These are phyloP conservation scores for Lagria hirta DNA, from an alignment of 2,888 invertebrate genomes.

Conservation along the genomic window DNA sequence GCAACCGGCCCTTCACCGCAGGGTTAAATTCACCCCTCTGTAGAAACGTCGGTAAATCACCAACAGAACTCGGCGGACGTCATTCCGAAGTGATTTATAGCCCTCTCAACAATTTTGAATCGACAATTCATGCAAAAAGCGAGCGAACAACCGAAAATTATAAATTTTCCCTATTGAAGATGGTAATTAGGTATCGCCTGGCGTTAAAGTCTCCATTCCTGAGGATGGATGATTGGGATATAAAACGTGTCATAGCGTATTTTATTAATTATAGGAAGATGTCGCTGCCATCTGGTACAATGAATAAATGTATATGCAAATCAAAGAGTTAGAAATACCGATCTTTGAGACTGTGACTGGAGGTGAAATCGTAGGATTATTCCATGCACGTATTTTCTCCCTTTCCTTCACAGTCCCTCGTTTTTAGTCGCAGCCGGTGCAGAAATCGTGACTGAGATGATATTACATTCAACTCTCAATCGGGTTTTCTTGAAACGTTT, in stretches of 20 bases:
- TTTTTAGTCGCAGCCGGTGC: conserved; percentile 48
- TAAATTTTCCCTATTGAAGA: conserved; percentile 2
- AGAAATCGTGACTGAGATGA: conserved; percentile 50
- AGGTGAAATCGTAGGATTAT: conserved; percentile 34
- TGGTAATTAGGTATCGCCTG: neutral
- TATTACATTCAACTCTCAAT: conserved; percentile 43
- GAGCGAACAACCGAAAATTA: conserved; percentile 9
- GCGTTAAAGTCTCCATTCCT: no score
- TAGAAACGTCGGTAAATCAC: conserved; percentile 34
- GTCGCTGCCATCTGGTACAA: conserved; percentile 23
- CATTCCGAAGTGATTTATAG: conserved; percentile 39
- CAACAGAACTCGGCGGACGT: conserved; percentile 36
- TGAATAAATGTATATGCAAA: conserved; percentile 35
- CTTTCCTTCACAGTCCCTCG: conserved; percentile 40
- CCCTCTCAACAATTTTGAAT: conserved; percentile 35
- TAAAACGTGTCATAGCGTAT: conserved; percentile 5
- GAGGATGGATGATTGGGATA: neutral
- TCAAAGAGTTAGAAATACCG: conserved; percentile 32
- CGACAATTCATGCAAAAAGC: conserved; percentile 36
- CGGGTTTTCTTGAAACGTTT: conserved; percentile 35
- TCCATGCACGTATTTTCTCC: conserved; percentile 48
- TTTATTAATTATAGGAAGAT: conserved; percentile 22
- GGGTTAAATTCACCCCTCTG: conserved; percentile 45
- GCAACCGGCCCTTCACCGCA: conserved; percentile 47
- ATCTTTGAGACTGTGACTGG: conserved; percentile 32